A percentile compares a stretch with the other conserved stretches of the same genome.
phyloP scores from a whole-genome alignment of 2,888 invertebrate genomes.

The Sphaerophoria taeniata region DNA sequence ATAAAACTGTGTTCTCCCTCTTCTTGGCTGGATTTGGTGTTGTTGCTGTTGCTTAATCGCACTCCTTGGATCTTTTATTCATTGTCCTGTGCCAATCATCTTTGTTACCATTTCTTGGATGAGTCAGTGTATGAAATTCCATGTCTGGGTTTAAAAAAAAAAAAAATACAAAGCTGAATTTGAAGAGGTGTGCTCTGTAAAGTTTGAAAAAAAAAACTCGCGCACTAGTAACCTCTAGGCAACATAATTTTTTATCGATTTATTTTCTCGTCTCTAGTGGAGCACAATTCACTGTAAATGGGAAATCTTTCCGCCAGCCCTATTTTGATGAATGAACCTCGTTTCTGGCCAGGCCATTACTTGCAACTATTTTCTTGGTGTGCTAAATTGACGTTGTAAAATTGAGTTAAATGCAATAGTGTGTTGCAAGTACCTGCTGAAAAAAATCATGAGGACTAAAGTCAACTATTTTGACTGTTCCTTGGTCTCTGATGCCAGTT shows the following conservation, averaged over 20 bases:
- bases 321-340: constrained; percentile 66
- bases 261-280: constrained; percentile 3
- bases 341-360: constrained; percentile 46
- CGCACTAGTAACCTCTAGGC: constrained; percentile 20
- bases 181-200: no score
- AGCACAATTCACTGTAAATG: background rate
- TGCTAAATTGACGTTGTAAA: constrained; percentile 21
- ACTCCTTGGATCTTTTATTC: constrained; percentile 50
- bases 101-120: constrained; percentile 20
- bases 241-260: constrained; percentile 49
- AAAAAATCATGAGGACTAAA: no score
- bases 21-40: background rate
- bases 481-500: no score
- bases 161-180: background rate
- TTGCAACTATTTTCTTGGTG: constrained; percentile 40
- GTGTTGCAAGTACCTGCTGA: background rate
- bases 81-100: constrained; percentile 43
- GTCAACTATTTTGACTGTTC: no score
- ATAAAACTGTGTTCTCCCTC: constrained; percentile 11
- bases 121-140: constrained; percentile 52
- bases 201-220: background rate
- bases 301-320: constrained; percentile 23
- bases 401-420: background rate
- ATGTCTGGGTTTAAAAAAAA: constrained; percentile 17
- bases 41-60: background rate